Conservation (phyloP, 1,140 invertebrate genomes). For the Armadillidium nasatum region DNA sequence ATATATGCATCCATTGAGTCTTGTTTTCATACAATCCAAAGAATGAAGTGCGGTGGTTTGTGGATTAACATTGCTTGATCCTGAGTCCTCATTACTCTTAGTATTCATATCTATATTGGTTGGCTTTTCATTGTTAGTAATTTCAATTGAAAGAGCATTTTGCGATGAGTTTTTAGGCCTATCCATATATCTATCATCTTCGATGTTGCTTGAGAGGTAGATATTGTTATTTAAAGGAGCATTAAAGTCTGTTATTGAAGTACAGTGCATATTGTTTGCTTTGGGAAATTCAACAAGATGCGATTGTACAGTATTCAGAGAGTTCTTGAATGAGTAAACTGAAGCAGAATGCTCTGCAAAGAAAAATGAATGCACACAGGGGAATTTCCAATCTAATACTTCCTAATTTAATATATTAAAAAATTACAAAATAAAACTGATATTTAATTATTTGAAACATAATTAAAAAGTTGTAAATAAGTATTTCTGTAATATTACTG, state of each 20-base stretch:
- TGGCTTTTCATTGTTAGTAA: background rate
- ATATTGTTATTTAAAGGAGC: background rate
- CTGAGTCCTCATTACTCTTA: background rate
- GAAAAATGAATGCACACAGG: constrained; percentile 7
- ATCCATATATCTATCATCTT: background rate
- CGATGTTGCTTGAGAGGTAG: background rate
- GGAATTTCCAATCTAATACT: background rate
- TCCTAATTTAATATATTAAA: no score
- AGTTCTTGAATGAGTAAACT: background rate
- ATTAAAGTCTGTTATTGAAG: background rate
- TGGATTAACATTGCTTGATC: background rate
- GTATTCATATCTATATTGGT: background rate
- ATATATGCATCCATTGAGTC: background rate
- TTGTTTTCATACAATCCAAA: background rate
- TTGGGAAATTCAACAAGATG: background rate
- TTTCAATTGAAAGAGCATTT: background rate
- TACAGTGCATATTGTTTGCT: background rate
- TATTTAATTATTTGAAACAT: no score
- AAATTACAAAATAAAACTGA: no score
- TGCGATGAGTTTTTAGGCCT: no score
- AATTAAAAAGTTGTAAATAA: no score
- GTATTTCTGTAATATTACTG: no score
- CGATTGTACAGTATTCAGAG: background rate
- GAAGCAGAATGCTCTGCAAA: constrained; percentile 1
- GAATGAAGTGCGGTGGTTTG: background rate